Conservation (phyloP, 2,888 invertebrate genomes). For the Perizoma flavofasciatum region DNA sequence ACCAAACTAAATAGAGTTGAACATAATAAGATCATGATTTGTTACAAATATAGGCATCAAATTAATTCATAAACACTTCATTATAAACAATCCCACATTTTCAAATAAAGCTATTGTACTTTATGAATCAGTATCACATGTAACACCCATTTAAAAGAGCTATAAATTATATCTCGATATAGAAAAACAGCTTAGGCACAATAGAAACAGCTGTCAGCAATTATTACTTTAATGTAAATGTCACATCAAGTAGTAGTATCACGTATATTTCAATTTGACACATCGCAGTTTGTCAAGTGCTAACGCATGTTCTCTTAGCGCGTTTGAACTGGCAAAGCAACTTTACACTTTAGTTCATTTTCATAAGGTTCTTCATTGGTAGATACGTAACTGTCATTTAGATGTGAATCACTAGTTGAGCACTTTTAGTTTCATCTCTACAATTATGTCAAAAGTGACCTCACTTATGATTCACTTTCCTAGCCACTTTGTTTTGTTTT, state of each 20-base stretch:
- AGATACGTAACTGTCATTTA: background rate
- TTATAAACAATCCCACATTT: constrained; percentile 18
- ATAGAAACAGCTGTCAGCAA: constrained; percentile 35
- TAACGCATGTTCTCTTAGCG: constrained; percentile 42
- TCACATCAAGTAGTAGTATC: constrained; percentile 51
- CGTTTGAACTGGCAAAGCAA: background rate
- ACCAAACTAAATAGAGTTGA: constrained; percentile 2
- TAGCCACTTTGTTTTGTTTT: background rate
- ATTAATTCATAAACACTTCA: constrained; percentile 24
- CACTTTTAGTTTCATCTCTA: background rate
- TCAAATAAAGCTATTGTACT: constrained; percentile 32
- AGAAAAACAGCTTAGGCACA: constrained; percentile 36
- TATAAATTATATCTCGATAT: constrained; percentile 34
- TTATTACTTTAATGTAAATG: constrained; percentile 54
- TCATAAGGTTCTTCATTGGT: background rate
- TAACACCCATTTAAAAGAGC: constrained; percentile 33
- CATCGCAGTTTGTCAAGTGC: constrained; percentile 54
- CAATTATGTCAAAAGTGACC: too few relatives aligned
- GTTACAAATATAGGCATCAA: constrained; percentile 24
- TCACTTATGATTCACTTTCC: too few relatives aligned
- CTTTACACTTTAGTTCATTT: constrained; percentile 1
- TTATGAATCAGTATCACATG: constrained; percentile 39
- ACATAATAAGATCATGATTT: constrained; percentile 20
- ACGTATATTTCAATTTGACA: constrained; percentile 73
- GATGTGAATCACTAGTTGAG: constrained; percentile 3